These are phyloP conservation scores for Urocynchramus pylzowi DNA, from an alignment of 2,113 vertebrate species.

Conservation along the genomic window DNA sequence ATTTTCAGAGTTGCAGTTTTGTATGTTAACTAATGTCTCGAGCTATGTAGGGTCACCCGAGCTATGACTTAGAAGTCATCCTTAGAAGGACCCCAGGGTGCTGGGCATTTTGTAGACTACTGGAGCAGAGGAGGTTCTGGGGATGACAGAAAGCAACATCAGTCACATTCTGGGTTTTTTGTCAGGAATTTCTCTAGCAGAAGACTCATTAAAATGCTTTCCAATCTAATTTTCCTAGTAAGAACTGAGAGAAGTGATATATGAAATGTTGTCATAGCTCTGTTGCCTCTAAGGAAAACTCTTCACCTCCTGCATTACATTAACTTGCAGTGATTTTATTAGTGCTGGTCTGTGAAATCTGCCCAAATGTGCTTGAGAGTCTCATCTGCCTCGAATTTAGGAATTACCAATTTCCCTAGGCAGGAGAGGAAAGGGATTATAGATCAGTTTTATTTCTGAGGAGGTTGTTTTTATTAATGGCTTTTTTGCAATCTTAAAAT, in stretches of 20 bases:
- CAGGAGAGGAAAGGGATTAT: background rate
- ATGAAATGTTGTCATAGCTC: background rate
- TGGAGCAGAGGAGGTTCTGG: background rate
- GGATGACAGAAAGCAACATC: background rate
- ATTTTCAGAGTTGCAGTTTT: background rate
- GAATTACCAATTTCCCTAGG: background rate
- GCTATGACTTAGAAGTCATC: background rate
- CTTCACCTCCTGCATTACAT: background rate
- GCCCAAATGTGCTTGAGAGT: background rate
- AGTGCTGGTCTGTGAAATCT: background rate
- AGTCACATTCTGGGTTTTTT: background rate
- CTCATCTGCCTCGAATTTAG: background rate
- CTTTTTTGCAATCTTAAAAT: background rate
- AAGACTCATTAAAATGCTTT: background rate
- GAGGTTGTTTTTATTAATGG: background rate
- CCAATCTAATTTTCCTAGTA: background rate
- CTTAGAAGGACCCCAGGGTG: background rate
- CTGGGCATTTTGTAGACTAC: background rate
- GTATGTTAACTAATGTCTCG: accelerated
- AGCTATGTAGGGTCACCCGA: background rate
- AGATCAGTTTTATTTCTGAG: background rate
- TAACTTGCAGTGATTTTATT: background rate
- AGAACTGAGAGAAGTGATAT: background rate
- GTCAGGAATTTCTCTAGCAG: background rate
- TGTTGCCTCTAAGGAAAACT: background rate